These are phyloP conservation scores for Numida meleagris DNA, from an alignment of 2,113 vertebrate genomes.

Conservation along the genomic window DNA sequence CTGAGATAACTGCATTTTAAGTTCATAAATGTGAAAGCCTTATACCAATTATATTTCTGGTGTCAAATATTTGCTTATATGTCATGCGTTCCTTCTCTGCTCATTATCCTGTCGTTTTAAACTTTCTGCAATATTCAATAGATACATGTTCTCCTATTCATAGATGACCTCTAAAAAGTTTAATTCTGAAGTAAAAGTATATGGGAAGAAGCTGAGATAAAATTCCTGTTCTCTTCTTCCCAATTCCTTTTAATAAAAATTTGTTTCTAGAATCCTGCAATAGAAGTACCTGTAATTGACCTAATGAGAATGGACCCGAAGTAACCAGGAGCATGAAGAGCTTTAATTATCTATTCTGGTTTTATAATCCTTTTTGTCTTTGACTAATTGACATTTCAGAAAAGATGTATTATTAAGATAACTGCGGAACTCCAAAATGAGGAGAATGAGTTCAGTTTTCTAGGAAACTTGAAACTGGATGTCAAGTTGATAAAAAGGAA, in stretches of 20 bases:
- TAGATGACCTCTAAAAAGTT: background rate
- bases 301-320: background rate
- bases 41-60: background rate
- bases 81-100: background rate
- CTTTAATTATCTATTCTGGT: background rate
- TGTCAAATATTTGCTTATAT: background rate
- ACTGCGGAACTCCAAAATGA: background rate
- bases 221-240: background rate
- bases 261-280: background rate
- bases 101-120: background rate
- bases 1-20: background rate
- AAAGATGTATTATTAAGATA: background rate
- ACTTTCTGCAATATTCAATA: background rate
- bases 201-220: background rate
- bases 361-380: constrained; percentile 3
- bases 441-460: background rate
- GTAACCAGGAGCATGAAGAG: background rate
- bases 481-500: background rate
- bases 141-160: background rate
- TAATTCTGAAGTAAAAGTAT: background rate
- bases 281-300: background rate
- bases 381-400: background rate
- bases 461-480: background rate
- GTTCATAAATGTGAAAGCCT: background rate
- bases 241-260: background rate